Base-by-base conservation (phyloP, 1,140 invertebrate genomes). In the Oryzaephilus surinamensis region DNA sequence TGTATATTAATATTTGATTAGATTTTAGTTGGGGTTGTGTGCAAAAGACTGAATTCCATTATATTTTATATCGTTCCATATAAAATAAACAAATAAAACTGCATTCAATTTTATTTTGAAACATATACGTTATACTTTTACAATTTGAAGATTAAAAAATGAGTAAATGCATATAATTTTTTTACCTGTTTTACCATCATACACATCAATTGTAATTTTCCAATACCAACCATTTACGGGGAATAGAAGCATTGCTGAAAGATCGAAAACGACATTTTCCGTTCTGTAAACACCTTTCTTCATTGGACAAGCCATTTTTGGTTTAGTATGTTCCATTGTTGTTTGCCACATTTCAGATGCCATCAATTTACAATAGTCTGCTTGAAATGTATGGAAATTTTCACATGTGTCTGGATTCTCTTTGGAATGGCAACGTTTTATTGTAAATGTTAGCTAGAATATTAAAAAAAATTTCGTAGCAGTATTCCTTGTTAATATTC, bases 341-440 rank as follows among this genome's bases (percentile, higher is more conserved):
- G 41, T 27, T 7, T 28, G 20, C 41, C 33, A 36, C 14, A 37
- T 4, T 20, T 35, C 32, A 15, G 33, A 37, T 6, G 32, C 33
- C 8, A 43, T 31, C 6, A 43, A 15, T 6, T 31, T 30, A 15
- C 42, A 44, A 18, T 44, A 44, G 12, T 44, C 15, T n/a, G 42
- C 30, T 8, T 18, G 33, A 17, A 35, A 44, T 0, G 24, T 16
- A 24, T 44, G 31, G 24, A 44, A 44, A 29, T 44, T 31, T 14
- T 44, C 42, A 17, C 42, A 44, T 30, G 42, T 44, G 23, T 44
- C 42, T 13, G 28, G 36, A 34, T 44, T 44, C 23, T 44, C 42
- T 17, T 20, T 38, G 0, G 31, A 31, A 8, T 28, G 16, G 21
- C 42, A 44, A 7, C 42, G 18, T 15, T 34, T 32, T 10, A 44